Percentiles rank a stretch among this genome's conserved stretches.
phyloP scores from a whole-genome alignment of 2,797 vertebrate genomes.

The Zenarchopterus dispar region DNA sequence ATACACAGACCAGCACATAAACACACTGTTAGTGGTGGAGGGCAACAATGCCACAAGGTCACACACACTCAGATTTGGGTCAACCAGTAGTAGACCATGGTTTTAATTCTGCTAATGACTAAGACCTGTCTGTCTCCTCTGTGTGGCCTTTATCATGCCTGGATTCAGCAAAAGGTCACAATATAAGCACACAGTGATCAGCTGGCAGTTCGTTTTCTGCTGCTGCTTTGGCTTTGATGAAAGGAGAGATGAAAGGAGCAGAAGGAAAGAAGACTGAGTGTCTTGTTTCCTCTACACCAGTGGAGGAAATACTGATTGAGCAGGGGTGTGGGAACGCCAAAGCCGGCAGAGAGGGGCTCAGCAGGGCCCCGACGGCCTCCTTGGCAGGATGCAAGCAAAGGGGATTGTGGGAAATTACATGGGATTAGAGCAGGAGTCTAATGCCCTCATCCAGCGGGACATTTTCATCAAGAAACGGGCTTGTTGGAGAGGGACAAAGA shows the following conservation, averaged over 20 bases:
- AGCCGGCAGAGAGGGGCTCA: constrained; percentile 71
- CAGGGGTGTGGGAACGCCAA: constrained; percentile 76
- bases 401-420: constrained; percentile 86
- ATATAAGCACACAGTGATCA: constrained; percentile 45
- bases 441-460: constrained; percentile 80
- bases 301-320: constrained; percentile 69
- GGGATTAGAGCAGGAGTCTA: constrained; percentile 82
- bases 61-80: constrained; percentile 58
- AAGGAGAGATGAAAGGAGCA: constrained; percentile 61
- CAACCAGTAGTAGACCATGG: constrained; percentile 52
- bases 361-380: constrained; percentile 74
- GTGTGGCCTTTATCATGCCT: constrained; percentile 10
- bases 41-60: constrained; percentile 61
- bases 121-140: constrained; percentile 50
- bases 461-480: constrained; percentile 81
- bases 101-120: constrained; percentile 68
- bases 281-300: constrained; percentile 65
- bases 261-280: constrained; percentile 44
- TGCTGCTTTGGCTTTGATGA: constrained; percentile 45
- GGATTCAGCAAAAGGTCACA: constrained; percentile 40
- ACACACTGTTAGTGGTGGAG: constrained; percentile 31
- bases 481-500: constrained; percentile 64
- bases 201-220: constrained; percentile 35
- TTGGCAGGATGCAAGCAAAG: constrained; percentile 82
- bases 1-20: constrained; percentile 49